Base-by-base conservation (phyloP, 2,888 invertebrate species). In the Slavum lentiscoides region DNA sequence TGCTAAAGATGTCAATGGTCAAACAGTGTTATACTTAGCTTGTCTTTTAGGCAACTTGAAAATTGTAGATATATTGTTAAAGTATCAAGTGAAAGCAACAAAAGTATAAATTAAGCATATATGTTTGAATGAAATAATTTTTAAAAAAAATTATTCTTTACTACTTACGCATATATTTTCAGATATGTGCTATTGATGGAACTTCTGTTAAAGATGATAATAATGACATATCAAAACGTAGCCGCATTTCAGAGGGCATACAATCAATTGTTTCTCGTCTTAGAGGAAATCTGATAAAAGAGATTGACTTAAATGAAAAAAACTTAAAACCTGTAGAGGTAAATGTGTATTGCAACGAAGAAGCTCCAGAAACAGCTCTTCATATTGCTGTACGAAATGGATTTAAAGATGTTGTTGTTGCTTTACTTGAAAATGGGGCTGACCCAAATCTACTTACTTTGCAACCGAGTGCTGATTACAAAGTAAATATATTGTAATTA, bases 11-110 rank as follows among this genome's bases (percentile, higher is more conserved):
- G 94, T 93, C 6, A 93, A 94, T 49, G 95, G 95, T 0, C 96
- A 97, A 87, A 97, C 93, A 83, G 92, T 96, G 76, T 88, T 98
- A 17, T 97, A 97, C 87, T 91, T 96, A 83, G 95, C 97, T 17
- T 93, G 95, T 86, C 90, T 93, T 82, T 89, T 94, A 80, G 95
- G 95, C 30, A 94, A 95, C 86, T 89, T 91, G 82, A 91, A 92
- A 82, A 90, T 96, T 74, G 91, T 94, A 0, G 92, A 93, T 83
- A 89, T 92, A 13, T 88, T 97, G 83, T 88, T 96, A 37, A 91
- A 91, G 85, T 92, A 92, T 87, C 89, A 89, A 85, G 89, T 93
- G 0, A 90, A 90, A 85, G 91, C 90, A 30, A 87, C 82, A 17
- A 81, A 82, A 55, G 77, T 77, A 80, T 61, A 43, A 21, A 73